These are phyloP conservation scores for Panopea generosa DNA, from an alignment of 2,888 invertebrate genomes.

Conservation along the genomic window DNA sequence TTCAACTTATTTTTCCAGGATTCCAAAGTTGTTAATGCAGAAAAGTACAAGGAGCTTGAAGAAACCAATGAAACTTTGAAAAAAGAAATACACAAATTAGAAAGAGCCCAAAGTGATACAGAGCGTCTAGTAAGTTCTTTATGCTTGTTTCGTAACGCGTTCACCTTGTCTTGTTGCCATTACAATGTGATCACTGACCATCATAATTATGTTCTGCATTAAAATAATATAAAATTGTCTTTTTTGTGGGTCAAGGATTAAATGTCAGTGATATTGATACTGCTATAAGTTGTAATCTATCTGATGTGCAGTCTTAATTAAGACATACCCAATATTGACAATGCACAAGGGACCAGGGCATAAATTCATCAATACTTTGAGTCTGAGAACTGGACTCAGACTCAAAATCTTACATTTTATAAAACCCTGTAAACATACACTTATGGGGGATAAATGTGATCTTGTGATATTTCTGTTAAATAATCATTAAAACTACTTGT, in stretches of 20 bases:
- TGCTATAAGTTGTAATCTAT: no score
- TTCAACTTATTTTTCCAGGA: constrained; percentile 53
- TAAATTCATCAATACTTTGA: no score
- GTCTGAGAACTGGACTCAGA: no score
- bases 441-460: no score
- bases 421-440: no score
- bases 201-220: neutral
- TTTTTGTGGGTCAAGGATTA: neutral
- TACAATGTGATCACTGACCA: neutral
- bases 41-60: constrained; percentile 72
- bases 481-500: no score
- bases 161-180: neutral
- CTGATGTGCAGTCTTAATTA: no score
- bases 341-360: no score
- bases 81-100: constrained; percentile 76
- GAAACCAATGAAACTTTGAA: constrained; percentile 77
- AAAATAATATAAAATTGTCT: neutral
- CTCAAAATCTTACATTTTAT: no score
- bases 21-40: constrained; percentile 64
- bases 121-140: constrained; percentile 78
- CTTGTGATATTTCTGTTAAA: no score
- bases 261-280: no score
- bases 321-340: no score
- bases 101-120: constrained; percentile 71
- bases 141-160: neutral